Evolutionary conservation across 2,113 vertebrate species (phyloP).

Genomic region (Elephas maximus): DNA sequence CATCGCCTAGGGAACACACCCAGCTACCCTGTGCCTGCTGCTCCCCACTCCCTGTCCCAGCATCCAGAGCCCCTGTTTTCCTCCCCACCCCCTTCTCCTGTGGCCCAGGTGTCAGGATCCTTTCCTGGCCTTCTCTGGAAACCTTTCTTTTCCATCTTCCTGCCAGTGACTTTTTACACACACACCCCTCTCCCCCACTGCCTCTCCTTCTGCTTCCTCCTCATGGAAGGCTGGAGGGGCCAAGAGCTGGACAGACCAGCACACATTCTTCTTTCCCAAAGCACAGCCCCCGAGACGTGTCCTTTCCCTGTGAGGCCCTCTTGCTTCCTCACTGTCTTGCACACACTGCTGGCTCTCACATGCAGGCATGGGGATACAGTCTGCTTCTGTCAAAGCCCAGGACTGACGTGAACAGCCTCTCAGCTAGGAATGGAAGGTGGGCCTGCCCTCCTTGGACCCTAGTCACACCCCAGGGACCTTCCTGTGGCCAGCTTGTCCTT

Average conservation of each 20-base stretch:
- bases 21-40: no score
- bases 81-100: background rate
- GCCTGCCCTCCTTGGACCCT: fast-evolving
- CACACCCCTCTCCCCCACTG: no score
- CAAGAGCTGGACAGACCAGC: no score
- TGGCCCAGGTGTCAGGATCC: no score
- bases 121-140: background rate
- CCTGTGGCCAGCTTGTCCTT: background rate
- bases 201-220: background rate
- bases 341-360: background rate
- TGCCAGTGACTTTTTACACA: no score
- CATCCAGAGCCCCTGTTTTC: no score
- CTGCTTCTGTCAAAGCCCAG: background rate
- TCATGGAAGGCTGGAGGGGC: background rate
- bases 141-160: background rate
- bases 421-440: background rate
- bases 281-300: background rate
- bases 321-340: background rate
- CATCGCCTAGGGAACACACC: no score
- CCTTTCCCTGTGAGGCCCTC: background rate
- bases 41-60: no score
- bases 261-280: no score
- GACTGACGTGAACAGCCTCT: no score
- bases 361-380: no score
- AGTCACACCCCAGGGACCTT: background rate